Evolutionary conservation across 92 coral and sea anemone species (phyloP).

Genomic region (Phenganax marumi): DNA sequence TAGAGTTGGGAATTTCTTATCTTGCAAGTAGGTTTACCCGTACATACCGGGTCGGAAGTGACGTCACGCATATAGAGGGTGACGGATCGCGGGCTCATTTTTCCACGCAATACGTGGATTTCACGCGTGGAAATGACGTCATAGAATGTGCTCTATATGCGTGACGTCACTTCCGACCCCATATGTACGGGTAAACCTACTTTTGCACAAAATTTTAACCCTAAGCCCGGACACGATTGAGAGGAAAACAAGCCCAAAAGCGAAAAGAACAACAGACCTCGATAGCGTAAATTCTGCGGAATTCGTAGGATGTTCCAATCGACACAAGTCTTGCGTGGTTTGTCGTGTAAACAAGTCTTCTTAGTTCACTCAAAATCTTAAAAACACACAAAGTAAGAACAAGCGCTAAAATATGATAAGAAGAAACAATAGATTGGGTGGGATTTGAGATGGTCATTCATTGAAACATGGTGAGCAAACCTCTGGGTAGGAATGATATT

Average conservation of each 20-base stretch:
- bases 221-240: too few relatives aligned
- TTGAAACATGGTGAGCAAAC: background rate
- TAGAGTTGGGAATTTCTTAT: too few relatives aligned
- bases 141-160: too few relatives aligned
- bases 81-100: too few relatives aligned
- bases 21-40: too few relatives aligned
- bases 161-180: too few relatives aligned
- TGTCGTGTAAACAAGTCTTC: background rate
- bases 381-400: background rate
- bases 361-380: slow-evolving; percentile 26
- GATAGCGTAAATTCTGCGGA: slow-evolving; percentile 25
- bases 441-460: background rate
- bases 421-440: background rate
- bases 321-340: slow-evolving; percentile 28
- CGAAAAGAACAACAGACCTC: slow-evolving; percentile 21
- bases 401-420: background rate
- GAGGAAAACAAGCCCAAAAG: too few relatives aligned
- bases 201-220: background rate
- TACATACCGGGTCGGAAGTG: too few relatives aligned
- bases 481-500: slow-evolving; percentile 32
- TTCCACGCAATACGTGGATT: too few relatives aligned
- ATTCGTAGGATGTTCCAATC: slow-evolving; percentile 40
- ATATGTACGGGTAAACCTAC: too few relatives aligned
- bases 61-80: too few relatives aligned
- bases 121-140: too few relatives aligned